phyloP scores from a whole-genome alignment of 2,888 invertebrate genomes.

The Phalera bucephala region DNA sequence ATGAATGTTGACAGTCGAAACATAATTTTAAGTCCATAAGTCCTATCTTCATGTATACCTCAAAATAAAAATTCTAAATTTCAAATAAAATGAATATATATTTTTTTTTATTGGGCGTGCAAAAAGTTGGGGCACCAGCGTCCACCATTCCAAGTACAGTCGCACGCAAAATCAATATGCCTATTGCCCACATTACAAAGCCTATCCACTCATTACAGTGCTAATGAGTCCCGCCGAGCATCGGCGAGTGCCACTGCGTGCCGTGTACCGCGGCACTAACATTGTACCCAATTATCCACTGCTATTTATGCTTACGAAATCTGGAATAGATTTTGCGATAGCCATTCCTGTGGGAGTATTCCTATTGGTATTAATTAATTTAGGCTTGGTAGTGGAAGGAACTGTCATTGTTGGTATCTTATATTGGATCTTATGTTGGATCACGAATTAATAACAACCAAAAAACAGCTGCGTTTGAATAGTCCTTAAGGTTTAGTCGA shows the following conservation, averaged over 20 bases:
- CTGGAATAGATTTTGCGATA: constrained; percentile 18
- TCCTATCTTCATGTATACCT: too few relatives aligned
- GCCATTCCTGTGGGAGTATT: not conserved
- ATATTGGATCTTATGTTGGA: too few relatives aligned
- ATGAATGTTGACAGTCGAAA: too few relatives aligned
- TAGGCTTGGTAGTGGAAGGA: not conserved
- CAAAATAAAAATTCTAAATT: too few relatives aligned
- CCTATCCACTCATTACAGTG: constrained; percentile 30
- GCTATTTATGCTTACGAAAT: constrained; percentile 29
- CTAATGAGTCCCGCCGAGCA: constrained; percentile 17
- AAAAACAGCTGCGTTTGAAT: too few relatives aligned
- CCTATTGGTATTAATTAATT: constrained; percentile 11
- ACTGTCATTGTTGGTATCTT: too few relatives aligned
- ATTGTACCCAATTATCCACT: constrained; percentile 28
- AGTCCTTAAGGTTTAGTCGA: too few relatives aligned
- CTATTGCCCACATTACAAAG: not conserved
- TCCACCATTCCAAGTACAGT: not conserved
- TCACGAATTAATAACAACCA: too few relatives aligned
- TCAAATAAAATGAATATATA: not conserved
- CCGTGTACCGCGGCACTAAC: constrained; percentile 17
- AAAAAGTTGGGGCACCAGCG: not conserved
- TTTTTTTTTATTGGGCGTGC: not conserved
- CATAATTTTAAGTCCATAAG: too few relatives aligned
- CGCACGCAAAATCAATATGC: not conserved
- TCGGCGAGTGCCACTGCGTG: constrained; percentile 6